phyloP scores from a whole-genome alignment of 2,113 vertebrate species.

The Emydura subglobosa region DNA sequence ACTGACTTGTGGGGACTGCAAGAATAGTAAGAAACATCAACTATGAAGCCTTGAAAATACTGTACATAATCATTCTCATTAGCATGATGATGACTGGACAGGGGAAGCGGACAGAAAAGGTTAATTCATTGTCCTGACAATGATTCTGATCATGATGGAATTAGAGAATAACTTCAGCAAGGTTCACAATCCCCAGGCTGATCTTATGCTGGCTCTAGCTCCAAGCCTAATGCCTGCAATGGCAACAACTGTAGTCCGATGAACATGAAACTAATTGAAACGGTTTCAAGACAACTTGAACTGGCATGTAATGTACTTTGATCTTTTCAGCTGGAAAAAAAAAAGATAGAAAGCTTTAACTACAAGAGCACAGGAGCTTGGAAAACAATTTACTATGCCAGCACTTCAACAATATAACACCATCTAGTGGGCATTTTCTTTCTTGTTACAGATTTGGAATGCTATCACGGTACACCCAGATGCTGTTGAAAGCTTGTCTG shows the following conservation, averaged over 20 bases:
- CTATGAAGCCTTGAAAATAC: neutral
- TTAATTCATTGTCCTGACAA: neutral
- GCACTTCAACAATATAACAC: neutral
- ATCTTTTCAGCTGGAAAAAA: neutral
- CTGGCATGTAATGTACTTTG: neutral
- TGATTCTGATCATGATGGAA: neutral
- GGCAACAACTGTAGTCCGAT: neutral
- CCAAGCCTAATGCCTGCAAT: rapidly evolving
- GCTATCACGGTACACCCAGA: neutral
- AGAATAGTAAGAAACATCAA: neutral
- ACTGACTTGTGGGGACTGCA: neutral
- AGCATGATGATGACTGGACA: neutral
- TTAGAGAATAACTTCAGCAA: neutral
- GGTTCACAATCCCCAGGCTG: neutral
- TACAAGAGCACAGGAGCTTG: neutral
- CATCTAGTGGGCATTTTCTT: neutral
- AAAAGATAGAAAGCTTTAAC: neutral
- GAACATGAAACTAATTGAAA: neutral
- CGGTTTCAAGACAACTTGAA: neutral
- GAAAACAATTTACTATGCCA: rapidly evolving
- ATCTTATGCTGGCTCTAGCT: neutral
- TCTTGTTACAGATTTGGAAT: too few species aligned
- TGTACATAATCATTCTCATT: neutral
- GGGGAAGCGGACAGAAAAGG: neutral
- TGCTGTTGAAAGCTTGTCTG: neutral